Evolutionary conservation across 1,140 invertebrate genomes (phyloP).

Genomic region (Drosophila nebulosa): DNA sequence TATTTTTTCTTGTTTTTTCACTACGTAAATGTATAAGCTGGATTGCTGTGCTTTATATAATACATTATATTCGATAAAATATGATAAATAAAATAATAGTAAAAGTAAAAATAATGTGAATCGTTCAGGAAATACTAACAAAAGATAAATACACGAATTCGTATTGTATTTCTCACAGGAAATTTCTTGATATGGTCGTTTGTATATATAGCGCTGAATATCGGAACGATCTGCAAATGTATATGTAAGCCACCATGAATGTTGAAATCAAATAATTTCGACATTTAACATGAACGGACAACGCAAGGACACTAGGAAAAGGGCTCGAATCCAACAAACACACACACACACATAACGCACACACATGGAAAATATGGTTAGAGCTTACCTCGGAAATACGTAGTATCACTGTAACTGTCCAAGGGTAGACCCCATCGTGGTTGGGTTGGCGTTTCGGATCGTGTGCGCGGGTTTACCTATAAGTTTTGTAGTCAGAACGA

Average conservation of each 20-base stretch:
- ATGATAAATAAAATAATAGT: conserved; percentile 54
- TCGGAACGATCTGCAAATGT: conserved; percentile 62
- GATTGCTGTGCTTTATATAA: conserved; percentile 80
- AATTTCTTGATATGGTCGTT: conserved; percentile 57
- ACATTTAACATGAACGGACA: conserved; percentile 6
- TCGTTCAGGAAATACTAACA: conserved; percentile 76
- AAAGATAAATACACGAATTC: conserved; percentile 72
- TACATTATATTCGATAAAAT: conserved; percentile 58
- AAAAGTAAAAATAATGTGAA: conserved; percentile 73
- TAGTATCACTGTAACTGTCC: conserved; percentile 80
- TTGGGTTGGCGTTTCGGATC: conserved; percentile 85
- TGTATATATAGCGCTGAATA: conserved; percentile 34
- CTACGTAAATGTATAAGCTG: conserved; percentile 80
- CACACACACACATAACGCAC: conserved; percentile 5
- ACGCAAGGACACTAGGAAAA: neutral
- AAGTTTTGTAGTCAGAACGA: conserved; percentile 73
- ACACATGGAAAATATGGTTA: neutral
- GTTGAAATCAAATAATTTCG: too few species aligned
- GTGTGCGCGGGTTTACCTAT: conserved; percentile 85
- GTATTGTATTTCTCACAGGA: conserved; percentile 60
- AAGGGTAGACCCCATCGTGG: conserved; percentile 82
- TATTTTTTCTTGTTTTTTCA: conserved; percentile 64
- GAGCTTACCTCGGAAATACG: conserved; percentile 85
- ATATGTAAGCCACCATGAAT: conserved; percentile 2
- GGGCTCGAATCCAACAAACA: neutral